Evolutionary conservation across 1,140 invertebrate genomes (phyloP).

Genomic region (Sminthurinus signatus): DNA sequence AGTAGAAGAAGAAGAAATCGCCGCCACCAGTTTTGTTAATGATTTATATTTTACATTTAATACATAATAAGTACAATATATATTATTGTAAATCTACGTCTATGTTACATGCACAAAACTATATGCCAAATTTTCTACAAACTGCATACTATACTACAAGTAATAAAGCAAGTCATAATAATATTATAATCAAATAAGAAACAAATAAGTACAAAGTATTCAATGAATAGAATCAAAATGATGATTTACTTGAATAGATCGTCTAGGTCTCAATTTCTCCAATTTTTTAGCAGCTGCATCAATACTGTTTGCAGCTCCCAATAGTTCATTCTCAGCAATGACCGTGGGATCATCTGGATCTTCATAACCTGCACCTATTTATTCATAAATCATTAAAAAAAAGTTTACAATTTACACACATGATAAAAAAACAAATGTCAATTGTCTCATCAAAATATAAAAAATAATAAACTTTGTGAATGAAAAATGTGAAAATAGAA

Average conservation of each 20-base stretch:
- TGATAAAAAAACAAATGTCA: no score
- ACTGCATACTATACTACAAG: no score
- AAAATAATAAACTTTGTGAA: background rate
- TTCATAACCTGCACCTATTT: constrained; percentile 79
- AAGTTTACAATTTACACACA: no score
- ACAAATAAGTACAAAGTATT: no score
- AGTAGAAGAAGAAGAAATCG: no score
- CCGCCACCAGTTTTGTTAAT: background rate
- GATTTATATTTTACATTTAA: background rate
- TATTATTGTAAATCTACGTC: no score
- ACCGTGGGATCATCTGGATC: constrained; percentile 95
- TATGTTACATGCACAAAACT: no score
- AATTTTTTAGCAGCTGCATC: constrained; percentile 96
- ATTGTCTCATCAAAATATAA: background rate
- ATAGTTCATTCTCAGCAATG: constrained; percentile 95
- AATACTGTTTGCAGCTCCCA: constrained; percentile 85
- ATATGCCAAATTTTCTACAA: no score
- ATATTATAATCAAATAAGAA: no score
- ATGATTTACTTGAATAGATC: constrained; percentile 51
- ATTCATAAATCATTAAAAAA: constrained; percentile 10
- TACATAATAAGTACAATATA: background rate
- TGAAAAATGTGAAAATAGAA: background rate
- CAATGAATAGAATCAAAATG: no score
- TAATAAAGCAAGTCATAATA: no score
- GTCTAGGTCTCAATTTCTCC: constrained; percentile 77